Evolutionary conservation across 2,888 invertebrate genomes (phyloP).

Genomic region (Dynastes maya): DNA sequence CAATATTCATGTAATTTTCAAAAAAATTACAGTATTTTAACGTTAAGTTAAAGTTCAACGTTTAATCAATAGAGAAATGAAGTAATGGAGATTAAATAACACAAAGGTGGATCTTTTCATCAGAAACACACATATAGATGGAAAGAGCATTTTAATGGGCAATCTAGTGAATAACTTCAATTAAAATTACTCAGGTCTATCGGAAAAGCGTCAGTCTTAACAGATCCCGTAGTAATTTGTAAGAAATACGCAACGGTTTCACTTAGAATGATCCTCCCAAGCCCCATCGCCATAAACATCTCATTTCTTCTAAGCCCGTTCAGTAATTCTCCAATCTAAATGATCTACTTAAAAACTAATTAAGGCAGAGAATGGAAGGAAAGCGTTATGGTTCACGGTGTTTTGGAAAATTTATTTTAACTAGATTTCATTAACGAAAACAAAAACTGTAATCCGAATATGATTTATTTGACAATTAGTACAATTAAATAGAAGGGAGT

Average conservation of each 20-base stretch:
- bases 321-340: slow-evolving; percentile 3
- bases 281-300: background rate
- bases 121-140: no score
- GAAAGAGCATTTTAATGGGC: no score
- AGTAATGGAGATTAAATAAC: no score
- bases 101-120: no score
- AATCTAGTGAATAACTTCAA: no score
- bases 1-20: no score
- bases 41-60: no score
- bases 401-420: slow-evolving; percentile 24
- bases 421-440: slow-evolving; percentile 9
- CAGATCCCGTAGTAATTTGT: background rate
- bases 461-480: slow-evolving; percentile 32
- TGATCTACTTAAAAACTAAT: slow-evolving; percentile 21
- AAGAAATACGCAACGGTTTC: background rate
- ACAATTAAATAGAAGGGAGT: slow-evolving; percentile 14
- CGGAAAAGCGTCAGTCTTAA: no score
- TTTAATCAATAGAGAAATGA: no score
- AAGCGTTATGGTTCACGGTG: background rate
- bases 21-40: no score
- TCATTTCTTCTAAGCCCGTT: slow-evolving; percentile 12
- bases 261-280: background rate
- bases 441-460: slow-evolving; percentile 35
- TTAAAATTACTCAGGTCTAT: no score
- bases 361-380: slow-evolving; percentile 14